Evolutionary conservation across 2,113 vertebrate species (phyloP).

Genomic region (Amphiprion percula): DNA sequence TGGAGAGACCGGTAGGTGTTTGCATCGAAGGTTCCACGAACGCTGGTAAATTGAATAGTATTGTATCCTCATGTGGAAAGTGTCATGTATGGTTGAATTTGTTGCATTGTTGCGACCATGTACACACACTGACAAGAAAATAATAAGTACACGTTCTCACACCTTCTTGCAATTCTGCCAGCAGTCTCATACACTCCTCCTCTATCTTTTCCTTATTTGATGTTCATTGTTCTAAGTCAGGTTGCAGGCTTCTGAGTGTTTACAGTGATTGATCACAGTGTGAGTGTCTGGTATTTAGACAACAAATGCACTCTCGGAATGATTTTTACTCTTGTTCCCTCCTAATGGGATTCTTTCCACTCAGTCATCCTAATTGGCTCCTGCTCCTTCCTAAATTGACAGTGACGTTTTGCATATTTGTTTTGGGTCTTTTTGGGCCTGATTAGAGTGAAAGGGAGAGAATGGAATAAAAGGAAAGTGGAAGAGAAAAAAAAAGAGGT

Average conservation of each 20-base stretch:
- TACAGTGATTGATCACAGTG: slow-evolving; percentile 72
- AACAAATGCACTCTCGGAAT: slow-evolving; percentile 40
- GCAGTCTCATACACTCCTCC: neutral
- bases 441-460: slow-evolving; percentile 9
- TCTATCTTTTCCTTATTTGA: slow-evolving; percentile 15
- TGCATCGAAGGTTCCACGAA: neutral
- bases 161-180: neutral
- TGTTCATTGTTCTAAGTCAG: slow-evolving; percentile 57
- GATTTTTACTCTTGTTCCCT: slow-evolving; percentile 45
- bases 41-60: slow-evolving; percentile 6
- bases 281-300: slow-evolving; percentile 66
- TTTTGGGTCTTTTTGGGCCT: slow-evolving; percentile 28
- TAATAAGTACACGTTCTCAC: neutral
- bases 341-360: slow-evolving; percentile 52
- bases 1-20: slow-evolving; percentile 1
- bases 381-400: slow-evolving; percentile 35
- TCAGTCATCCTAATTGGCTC: slow-evolving; percentile 65
- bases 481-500: neutral
- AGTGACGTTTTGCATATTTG: slow-evolving; percentile 43
- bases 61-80: slow-evolving; percentile 2
- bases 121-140: neutral
- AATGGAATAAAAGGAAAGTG: neutral
- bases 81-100: slow-evolving; percentile 10
- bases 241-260: slow-evolving; percentile 48
- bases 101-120: neutral